Percentiles rank a stretch among this genome's conserved stretches.
phyloP scores from a whole-genome alignment of 2,113 vertebrate species.

The Phoenicopterus ruber region DNA sequence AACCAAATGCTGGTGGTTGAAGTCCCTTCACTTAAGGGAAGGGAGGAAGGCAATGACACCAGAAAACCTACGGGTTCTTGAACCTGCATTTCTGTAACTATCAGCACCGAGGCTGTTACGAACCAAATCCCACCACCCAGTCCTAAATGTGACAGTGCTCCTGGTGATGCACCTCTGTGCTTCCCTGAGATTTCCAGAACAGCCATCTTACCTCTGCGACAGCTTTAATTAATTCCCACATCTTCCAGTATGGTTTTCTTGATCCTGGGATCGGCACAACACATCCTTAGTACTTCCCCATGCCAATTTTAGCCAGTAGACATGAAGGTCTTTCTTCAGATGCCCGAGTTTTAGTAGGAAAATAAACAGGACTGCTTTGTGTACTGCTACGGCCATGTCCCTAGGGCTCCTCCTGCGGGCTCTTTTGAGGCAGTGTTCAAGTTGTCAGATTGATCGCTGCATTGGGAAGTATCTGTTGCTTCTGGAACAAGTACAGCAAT shows the following conservation, averaged over 20 bases:
- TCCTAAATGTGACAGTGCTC: background rate
- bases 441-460: background rate
- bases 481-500: background rate
- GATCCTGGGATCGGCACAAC: background rate
- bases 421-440: background rate
- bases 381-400: rapidly evolving
- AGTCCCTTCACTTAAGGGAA: background rate
- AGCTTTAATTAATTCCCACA: background rate
- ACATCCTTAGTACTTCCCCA: background rate
- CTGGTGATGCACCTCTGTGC: background rate
- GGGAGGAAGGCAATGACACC: background rate
- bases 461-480: background rate
- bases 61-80: background rate
- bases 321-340: background rate
- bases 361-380: background rate
- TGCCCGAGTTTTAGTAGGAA: background rate
- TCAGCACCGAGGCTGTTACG: background rate
- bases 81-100: background rate
- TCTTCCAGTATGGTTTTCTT: background rate
- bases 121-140: background rate
- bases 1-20: background rate
- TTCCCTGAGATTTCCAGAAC: background rate
- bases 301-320: background rate
- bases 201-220: background rate
- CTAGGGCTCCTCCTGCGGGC: rapidly evolving